Conservation (phyloP, 2,113 vertebrate genomes). For the Laterallus jamaicensis region DNA sequence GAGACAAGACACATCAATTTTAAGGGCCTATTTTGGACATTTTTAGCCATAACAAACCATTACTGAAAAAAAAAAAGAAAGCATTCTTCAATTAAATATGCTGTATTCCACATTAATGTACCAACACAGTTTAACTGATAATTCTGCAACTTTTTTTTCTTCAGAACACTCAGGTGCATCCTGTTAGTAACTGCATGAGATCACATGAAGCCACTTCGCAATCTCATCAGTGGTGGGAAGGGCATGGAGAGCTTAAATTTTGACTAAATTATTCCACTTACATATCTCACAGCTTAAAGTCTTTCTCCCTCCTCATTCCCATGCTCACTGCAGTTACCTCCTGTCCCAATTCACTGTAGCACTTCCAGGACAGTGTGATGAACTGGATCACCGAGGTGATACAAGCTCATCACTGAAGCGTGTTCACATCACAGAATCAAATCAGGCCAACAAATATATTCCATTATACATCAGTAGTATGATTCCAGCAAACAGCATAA, state of each 20-base stretch:
- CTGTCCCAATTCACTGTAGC: background rate
- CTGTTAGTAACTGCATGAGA: background rate
- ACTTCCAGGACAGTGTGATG: rapidly evolving
- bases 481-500: background rate
- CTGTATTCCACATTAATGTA: background rate
- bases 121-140: background rate
- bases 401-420: background rate
- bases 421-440: background rate
- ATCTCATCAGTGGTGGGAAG: background rate
- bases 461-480: background rate
- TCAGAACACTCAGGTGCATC: background rate
- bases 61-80: background rate
- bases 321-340: background rate
- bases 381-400: background rate
- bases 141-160: background rate
- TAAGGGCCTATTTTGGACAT: background rate
- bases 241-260: background rate
- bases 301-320: background rate
- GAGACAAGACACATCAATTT: background rate
- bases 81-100: background rate
- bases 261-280: background rate
- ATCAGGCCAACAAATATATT: background rate
- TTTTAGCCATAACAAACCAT: background rate
- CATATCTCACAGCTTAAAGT: background rate
- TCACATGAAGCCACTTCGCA: background rate